Percentiles rank a stretch among this genome's conserved stretches.
Conservation (phyloP, 2,113 vertebrate species). For the Chaetodon trifascialis region DNA sequence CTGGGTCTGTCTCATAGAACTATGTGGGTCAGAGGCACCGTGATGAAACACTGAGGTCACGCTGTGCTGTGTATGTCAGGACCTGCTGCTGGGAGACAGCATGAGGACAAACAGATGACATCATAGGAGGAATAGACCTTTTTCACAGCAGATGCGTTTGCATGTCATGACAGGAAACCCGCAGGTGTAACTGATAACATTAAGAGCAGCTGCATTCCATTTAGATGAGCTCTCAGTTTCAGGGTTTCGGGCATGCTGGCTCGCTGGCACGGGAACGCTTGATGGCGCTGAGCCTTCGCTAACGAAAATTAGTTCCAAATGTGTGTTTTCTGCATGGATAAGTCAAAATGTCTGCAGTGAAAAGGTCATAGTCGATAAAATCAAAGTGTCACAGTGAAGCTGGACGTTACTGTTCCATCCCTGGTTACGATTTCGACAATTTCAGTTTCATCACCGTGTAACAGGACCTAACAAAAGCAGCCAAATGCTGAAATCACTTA, state of each 20-base stretch:
- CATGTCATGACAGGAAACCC: not conserved
- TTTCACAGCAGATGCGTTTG: not conserved
- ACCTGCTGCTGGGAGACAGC: constrained; percentile 25
- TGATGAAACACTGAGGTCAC: constrained; percentile 41
- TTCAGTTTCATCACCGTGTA: too few relatives aligned
- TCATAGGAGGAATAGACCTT: not conserved
- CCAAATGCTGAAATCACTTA: too few relatives aligned
- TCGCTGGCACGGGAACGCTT: too few relatives aligned
- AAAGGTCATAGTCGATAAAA: too few relatives aligned
- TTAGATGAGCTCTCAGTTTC: not conserved
- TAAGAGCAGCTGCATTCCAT: not conserved
- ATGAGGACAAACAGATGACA: constrained; percentile 2
- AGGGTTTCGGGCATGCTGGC: not conserved
- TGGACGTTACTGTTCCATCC: not conserved
- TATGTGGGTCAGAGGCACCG: constrained; percentile 60
- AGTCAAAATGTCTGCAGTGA: not conserved
- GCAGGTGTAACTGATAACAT: not conserved
- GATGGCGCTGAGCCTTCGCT: not conserved
- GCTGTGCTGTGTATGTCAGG: constrained; percentile 5
- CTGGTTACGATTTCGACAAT: too few relatives aligned
- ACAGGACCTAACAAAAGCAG: too few relatives aligned
- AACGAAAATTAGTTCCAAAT: rapidly evolving
- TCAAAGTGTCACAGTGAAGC: not conserved
- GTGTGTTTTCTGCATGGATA: too few relatives aligned
- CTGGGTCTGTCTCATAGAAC: constrained; percentile 11